These are phyloP conservation scores for Scaptodrosophila latifasciaeformis DNA, from an alignment of 2,888 invertebrate genomes.

Conservation along the genomic window DNA sequence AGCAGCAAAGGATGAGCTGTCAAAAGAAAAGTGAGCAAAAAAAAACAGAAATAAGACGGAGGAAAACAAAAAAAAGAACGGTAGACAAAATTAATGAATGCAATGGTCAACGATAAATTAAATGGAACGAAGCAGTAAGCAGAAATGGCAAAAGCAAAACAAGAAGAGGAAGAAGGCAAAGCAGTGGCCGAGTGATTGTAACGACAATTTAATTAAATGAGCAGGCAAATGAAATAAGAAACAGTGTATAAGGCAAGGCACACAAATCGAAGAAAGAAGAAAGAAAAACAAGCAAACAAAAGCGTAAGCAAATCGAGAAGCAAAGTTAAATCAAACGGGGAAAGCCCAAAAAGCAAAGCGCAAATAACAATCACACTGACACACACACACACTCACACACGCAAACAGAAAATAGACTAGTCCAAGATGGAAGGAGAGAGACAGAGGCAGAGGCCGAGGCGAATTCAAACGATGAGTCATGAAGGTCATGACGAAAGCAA, in stretches of 20 bases:
- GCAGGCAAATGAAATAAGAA: constrained; percentile 39
- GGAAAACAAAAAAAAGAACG: constrained; percentile 15
- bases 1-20: no score
- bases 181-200: constrained; percentile 39
- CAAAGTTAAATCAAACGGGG: constrained; percentile 9
- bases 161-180: constrained; percentile 20
- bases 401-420: not conserved
- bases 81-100: constrained; percentile 50
- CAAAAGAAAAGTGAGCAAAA: constrained; percentile 2
- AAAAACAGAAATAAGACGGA: not conserved
- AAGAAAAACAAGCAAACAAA: constrained; percentile 12
- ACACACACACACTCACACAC: constrained; percentile 14
- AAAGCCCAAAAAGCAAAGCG: constrained; percentile 12
- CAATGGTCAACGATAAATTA: constrained; percentile 60
- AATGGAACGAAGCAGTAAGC: constrained; percentile 38
- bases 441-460: constrained; percentile 20
- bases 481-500: constrained; percentile 75
- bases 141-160: constrained; percentile 39
- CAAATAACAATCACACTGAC: not conserved
- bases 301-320: not conserved
- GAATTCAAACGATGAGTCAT: constrained; percentile 73
- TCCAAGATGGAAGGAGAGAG: constrained; percentile 25
- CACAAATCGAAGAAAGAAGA: constrained; percentile 19
- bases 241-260: no score
- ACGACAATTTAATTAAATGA: constrained; percentile 63